These are phyloP conservation scores for Mya arenaria DNA, from an alignment of 1,140 invertebrate species.

Conservation along the genomic window DNA sequence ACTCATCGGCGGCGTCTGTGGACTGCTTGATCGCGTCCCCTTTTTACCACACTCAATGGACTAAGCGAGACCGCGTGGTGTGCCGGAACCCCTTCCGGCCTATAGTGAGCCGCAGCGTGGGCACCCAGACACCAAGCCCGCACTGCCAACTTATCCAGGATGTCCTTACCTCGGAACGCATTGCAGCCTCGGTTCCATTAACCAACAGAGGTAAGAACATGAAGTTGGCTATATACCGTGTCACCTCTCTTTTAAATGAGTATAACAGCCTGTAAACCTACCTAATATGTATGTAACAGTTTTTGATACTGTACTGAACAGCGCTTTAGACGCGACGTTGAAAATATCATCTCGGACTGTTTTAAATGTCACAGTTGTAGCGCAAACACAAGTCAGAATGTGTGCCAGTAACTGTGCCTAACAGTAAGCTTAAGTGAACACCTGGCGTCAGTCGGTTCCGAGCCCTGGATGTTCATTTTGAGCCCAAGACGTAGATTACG, in stretches of 20 bases:
- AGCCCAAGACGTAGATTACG: too few species aligned
- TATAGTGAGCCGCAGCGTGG: constrained; percentile 41
- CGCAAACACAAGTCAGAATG: too few species aligned
- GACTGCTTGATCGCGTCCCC: constrained; percentile 18
- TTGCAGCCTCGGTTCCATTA: not conserved
- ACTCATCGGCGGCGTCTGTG: not conserved
- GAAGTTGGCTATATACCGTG: too few species aligned
- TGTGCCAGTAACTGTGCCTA: too few species aligned
- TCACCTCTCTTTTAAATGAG: not conserved
- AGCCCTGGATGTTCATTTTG: too few species aligned
- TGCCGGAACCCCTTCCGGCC: constrained; percentile 30
- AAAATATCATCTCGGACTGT: not conserved
- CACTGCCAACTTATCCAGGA: constrained; percentile 36
- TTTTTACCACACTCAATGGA: constrained; percentile 42
- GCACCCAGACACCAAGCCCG: constrained; percentile 50
- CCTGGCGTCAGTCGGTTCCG: too few species aligned
- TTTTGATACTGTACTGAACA: not conserved
- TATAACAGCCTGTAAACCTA: not conserved
- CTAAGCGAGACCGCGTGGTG: constrained; percentile 2
- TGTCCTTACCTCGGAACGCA: constrained; percentile 18
- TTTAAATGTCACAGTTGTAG: too few species aligned
- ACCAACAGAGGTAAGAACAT: constrained; percentile 30
- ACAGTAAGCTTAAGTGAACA: too few species aligned
- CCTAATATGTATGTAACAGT: not conserved
- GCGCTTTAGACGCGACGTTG: not conserved